Evolutionary conservation across 2,113 vertebrate species (phyloP).

Genomic region (Platichthys stellatus): DNA sequence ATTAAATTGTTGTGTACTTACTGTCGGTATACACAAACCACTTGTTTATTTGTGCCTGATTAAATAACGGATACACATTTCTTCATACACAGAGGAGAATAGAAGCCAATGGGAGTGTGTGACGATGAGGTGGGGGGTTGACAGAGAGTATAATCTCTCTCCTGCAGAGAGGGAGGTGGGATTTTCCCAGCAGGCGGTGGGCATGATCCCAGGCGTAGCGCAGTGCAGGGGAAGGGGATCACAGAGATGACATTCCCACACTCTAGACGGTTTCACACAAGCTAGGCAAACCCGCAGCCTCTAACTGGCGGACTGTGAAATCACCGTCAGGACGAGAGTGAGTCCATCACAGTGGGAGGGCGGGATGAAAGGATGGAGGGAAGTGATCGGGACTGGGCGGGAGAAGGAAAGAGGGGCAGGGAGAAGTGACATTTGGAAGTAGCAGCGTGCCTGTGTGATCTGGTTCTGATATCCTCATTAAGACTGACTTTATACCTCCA

Average conservation of each 20-base stretch:
- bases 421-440: conserved; percentile 38
- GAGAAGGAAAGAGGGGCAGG: not conserved
- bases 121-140: conserved; percentile 25
- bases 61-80: conserved; percentile 37
- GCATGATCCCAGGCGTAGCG: conserved; percentile 64
- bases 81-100: conserved; percentile 25
- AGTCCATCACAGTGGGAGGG: conserved; percentile 53
- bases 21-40: conserved; percentile 1
- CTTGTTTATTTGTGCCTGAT: conserved; percentile 41
- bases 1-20: conserved; percentile 33
- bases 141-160: conserved; percentile 66
- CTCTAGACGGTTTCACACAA: conserved; percentile 55
- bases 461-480: conserved; percentile 55
- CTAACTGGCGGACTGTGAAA: conserved; percentile 69
- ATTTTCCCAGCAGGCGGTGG: conserved; percentile 74
- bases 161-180: conserved; percentile 63
- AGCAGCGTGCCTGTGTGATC: conserved; percentile 45
- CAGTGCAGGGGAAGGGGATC: conserved; percentile 60
- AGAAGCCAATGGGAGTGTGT: conserved; percentile 26
- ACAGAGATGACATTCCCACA: conserved; percentile 75
- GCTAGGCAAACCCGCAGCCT: conserved; percentile 49
- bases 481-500: conserved; percentile 40
- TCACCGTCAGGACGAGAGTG: conserved; percentile 49
- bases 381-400: conserved; percentile 29
- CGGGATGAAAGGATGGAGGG: conserved; percentile 46